Evolutionary conservation across 2,113 vertebrate genomes (phyloP), one percentile per base, ranked within the genome.

Genomic region (Rhabdomys dilectus): DNA sequence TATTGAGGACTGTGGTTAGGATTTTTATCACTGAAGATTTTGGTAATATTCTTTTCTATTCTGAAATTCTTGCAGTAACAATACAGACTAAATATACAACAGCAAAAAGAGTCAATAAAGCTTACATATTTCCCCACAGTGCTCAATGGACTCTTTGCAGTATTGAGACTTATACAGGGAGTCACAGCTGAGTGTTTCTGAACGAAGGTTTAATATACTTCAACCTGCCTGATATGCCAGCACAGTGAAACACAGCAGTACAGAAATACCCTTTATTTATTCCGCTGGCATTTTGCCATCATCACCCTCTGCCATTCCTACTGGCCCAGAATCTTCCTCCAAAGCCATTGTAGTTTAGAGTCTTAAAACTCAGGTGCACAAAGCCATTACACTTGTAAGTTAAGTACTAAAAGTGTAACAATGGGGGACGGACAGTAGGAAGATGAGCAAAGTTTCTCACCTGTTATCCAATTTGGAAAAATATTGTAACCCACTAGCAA

Each of bases 171-270:
- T 29, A 26, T 31, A 51, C 1, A 13, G 26, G 5, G 21, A 72
- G 60, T 88, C 86, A 62, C 31, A 76, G 88, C 22, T 36, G 26
- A 60, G 60, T 39, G 91, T 97, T 97, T 97, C 89, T 97, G 93
- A 93, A 95, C 51, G 53, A 73, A 92, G 66, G 22, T 45, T 95
- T 70, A 91, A 24, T 78, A 31, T 1, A 51, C 17, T 82, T 96
- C 36, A 73, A 53, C 51, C n/a, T 94, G 77, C 5, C 95, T 98
- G 98, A 73, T 78, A 8, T 26, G 0, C 16, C 1, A 0, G 1
- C 97, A 98, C 98, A 78, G 88, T 97, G 97, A 98, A 96, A 98
- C 4, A 88, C 3, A 78, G 76, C 39, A 89, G 64, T 89, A 95
- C 96, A 97, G 96, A 97, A 98, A 98, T 90, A 0, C 7, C 94